Conservation (phyloP, 2,888 invertebrate genomes). For the Cabera pusaria region DNA sequence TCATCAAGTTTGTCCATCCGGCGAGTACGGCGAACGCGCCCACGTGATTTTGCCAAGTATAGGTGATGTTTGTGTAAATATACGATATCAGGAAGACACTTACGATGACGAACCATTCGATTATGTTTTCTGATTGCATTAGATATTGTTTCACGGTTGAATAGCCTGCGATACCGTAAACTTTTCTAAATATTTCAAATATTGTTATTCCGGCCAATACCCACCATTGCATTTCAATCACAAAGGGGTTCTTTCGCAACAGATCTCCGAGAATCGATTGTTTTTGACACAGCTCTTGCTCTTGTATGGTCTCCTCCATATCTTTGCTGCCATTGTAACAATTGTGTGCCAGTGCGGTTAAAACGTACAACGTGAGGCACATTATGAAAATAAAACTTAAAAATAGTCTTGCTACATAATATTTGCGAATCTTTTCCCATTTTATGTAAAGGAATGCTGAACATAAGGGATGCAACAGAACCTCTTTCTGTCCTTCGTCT, state of each 20-base stretch:
- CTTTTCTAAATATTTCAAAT: slow-evolving; percentile 90
- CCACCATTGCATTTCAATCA: slow-evolving; percentile 94
- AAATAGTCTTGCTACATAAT: slow-evolving; percentile 90
- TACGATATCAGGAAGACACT: slow-evolving; percentile 93
- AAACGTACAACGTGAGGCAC: slow-evolving; percentile 91
- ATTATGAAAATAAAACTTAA: slow-evolving; percentile 91
- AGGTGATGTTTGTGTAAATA: slow-evolving; percentile 88
- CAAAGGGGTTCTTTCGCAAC: slow-evolving; percentile 88
- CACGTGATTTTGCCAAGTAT: slow-evolving; percentile 93
- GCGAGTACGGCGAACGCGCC: slow-evolving; percentile 93
- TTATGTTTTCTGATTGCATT: slow-evolving; percentile 92
- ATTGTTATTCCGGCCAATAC: slow-evolving; percentile 90
- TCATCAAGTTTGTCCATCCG: slow-evolving; percentile 95
- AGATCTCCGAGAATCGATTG: slow-evolving; percentile 90
- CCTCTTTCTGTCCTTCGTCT: slow-evolving; percentile 94
- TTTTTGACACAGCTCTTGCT: slow-evolving; percentile 89
- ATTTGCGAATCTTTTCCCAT: slow-evolving; percentile 95
- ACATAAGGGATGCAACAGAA: slow-evolving; percentile 92
- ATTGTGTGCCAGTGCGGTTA: slow-evolving; percentile 92
- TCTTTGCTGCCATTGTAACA: slow-evolving; percentile 92
- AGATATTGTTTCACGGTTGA: slow-evolving; percentile 92
- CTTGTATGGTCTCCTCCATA: slow-evolving; percentile 88
- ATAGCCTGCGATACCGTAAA: slow-evolving; percentile 92
- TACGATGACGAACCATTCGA: slow-evolving; percentile 93
- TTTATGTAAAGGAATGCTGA: slow-evolving; percentile 94